Conservation (phyloP, 2,797 vertebrate genomes). For the Spinibarbus caldwelli region DNA sequence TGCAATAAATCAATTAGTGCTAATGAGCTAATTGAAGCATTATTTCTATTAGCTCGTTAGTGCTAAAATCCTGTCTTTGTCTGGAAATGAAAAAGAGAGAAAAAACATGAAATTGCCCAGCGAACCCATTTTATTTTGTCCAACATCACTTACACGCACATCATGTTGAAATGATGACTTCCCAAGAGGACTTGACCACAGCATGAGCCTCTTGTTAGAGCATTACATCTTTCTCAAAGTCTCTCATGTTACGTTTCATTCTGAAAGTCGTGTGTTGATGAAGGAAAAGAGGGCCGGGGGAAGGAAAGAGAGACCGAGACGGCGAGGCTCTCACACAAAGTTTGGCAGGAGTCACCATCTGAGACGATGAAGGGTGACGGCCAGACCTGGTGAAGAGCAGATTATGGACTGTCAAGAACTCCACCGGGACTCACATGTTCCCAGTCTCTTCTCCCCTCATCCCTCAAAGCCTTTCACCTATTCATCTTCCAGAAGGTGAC, state of each 20-base stretch:
- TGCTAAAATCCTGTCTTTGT: not conserved
- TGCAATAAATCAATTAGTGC: not conserved
- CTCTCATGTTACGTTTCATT: conserved; percentile 11
- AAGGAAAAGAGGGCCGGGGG: not conserved
- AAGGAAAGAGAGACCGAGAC: not conserved
- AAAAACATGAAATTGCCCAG: not conserved
- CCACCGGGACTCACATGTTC: conserved; percentile 10
- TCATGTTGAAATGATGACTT: conserved; percentile 9
- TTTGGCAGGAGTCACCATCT: conserved; percentile 19
- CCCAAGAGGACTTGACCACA: not conserved
- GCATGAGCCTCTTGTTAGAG: not conserved
- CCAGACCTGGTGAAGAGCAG: conserved; percentile 37
- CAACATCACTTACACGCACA: not conserved
- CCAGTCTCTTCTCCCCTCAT: conserved; percentile 33
- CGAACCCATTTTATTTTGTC: not conserved
- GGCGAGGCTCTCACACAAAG: not conserved
- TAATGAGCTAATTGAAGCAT: not conserved
- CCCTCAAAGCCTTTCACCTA: conserved; percentile 47
- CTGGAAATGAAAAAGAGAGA: not conserved
- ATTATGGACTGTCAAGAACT: conserved; percentile 40
- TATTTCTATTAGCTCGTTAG: not conserved
- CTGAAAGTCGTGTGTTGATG: conserved; percentile 1
- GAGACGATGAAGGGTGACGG: conserved; percentile 39
- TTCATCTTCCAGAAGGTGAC: conserved; percentile 45
- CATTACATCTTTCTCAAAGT: not conserved